These are phyloP conservation scores for Cyaniris semiargus DNA, from an alignment of 2,888 invertebrate genomes.

Conservation along the genomic window DNA sequence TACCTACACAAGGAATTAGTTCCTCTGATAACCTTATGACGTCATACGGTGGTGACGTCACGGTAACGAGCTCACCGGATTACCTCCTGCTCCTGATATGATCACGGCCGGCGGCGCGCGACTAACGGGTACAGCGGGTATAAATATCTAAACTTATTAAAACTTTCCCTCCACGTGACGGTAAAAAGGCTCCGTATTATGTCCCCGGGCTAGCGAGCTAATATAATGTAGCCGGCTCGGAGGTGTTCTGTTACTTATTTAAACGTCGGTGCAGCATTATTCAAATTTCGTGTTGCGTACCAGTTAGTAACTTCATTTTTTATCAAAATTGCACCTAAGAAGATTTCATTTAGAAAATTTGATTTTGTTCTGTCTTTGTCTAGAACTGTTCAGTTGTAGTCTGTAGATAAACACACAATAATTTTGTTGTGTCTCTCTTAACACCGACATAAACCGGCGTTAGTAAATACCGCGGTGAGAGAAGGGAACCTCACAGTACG, in stretches of 20 bases:
- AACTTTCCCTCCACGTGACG: slow-evolving; percentile 5
- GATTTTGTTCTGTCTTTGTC: no score
- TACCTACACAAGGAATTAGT: not conserved
- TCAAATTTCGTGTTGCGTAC: not conserved
- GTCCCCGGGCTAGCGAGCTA: slow-evolving; percentile 1
- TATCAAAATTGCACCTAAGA: not conserved
- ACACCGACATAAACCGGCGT: not conserved
- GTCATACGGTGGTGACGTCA: not conserved
- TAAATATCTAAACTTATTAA: slow-evolving; percentile 22
- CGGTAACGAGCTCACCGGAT: not conserved
- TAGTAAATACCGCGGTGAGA: slow-evolving; percentile 28
- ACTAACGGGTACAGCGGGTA: not conserved
- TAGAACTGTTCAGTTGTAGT: no score
- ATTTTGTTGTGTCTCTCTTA: no score
- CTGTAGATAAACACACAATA: no score
- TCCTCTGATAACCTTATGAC: not conserved
- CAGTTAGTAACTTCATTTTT: not conserved
- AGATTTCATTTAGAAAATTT: not conserved
- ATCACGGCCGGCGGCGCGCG: not conserved
- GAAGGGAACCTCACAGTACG: slow-evolving; percentile 35
- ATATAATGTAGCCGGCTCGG: not conserved
- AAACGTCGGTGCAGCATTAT: not conserved
- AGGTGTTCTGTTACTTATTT: not conserved
- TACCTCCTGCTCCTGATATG: not conserved
- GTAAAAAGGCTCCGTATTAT: not conserved